phyloP scores from a whole-genome alignment of 2,113 vertebrate species.

The Uropsilus gracilis region DNA sequence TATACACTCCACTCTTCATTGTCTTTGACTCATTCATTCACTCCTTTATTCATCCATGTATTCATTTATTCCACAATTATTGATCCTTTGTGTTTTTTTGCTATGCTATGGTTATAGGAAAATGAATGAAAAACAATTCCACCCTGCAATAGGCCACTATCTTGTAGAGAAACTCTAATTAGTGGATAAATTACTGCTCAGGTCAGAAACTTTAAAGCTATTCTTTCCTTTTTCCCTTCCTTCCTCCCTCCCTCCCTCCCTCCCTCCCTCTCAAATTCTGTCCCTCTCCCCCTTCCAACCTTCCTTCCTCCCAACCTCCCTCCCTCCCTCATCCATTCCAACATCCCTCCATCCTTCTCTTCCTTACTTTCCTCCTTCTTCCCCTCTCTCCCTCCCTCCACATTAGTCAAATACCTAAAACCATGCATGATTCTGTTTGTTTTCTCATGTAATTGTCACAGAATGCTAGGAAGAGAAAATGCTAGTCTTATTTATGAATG shows the following conservation, averaged over 20 bases:
- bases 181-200: background rate
- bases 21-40: slow-evolving; percentile 1
- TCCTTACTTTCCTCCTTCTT: background rate
- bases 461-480: too few species aligned
- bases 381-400: too few species aligned
- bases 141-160: background rate
- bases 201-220: background rate
- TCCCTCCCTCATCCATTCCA: too few species aligned
- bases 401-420: too few species aligned
- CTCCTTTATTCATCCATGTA: background rate
- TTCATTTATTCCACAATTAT: background rate
- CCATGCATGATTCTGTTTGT: too few species aligned
- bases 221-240: background rate
- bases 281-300: background rate
- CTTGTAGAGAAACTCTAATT: background rate
- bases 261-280: background rate
- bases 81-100: background rate
- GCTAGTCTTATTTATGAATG: too few species aligned
- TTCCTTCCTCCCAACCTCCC: background rate
- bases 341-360: background rate
- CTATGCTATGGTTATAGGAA: background rate
- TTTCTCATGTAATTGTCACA: too few species aligned
- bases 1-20: background rate
- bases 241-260: background rate
- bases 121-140: background rate